Evolutionary conservation across 2,888 invertebrate genomes (phyloP).

Genomic region (Lithodes maja): DNA sequence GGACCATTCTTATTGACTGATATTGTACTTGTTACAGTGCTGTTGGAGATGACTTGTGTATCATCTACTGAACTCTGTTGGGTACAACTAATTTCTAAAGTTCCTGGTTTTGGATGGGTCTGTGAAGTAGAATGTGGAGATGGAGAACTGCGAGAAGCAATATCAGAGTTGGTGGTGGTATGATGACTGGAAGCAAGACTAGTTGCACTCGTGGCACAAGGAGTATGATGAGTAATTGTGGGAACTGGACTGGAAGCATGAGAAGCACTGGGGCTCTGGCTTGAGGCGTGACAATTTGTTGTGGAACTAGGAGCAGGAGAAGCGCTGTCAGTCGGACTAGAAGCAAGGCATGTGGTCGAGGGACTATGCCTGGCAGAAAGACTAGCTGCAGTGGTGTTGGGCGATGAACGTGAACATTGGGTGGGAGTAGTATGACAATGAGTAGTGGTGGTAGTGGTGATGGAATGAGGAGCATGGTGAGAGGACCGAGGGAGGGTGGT

Average conservation of each 20-base stretch:
- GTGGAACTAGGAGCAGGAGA: not conserved
- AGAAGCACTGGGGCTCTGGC: not conserved
- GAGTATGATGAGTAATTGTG: not conserved
- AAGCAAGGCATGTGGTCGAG: not conserved
- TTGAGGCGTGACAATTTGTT: not conserved
- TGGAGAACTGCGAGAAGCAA: slow-evolving; percentile 7
- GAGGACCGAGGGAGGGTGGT: not conserved
- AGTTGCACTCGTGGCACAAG: not conserved
- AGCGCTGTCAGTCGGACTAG: not conserved
- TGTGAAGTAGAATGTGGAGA: slow-evolving; percentile 12
- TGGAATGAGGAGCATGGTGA: not conserved
- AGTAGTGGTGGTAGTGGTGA: not conserved
- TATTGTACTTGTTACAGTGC: not conserved
- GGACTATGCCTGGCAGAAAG: not conserved
- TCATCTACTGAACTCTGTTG: not conserved
- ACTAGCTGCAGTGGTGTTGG: not conserved
- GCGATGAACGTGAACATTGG: not conserved
- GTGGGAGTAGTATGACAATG: slow-evolving; percentile 13
- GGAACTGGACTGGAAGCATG: not conserved
- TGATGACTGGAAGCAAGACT: slow-evolving; percentile 16
- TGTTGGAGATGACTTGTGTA: slow-evolving; percentile 5
- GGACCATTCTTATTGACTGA: not conserved
- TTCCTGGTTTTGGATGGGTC: slow-evolving; percentile 18
- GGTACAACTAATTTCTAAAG: not conserved
- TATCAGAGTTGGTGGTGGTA: not conserved